Evolutionary conservation across 2,113 vertebrate species (phyloP), one percentile per base, ranked within the genome.

Genomic region (Ursus arctos): DNA sequence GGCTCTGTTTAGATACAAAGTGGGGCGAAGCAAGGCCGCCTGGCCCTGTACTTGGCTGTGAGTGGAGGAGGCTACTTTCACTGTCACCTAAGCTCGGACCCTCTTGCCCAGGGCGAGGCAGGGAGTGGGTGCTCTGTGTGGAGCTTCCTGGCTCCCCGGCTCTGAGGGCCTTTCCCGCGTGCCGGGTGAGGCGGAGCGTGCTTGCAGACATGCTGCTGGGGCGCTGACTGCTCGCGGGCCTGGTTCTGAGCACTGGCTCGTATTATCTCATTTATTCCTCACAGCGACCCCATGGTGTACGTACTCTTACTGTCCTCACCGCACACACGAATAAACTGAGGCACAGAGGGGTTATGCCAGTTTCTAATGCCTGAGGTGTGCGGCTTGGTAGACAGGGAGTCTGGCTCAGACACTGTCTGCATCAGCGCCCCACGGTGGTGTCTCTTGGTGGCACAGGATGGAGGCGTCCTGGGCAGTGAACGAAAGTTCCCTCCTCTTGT

Each of bases 131-230:
- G 31, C 40, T 19, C 24, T 7, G 21, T 61, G 21, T 16, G n/a
- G 43, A 0, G 12, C 28, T 26, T 49, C 40, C 1, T 10, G 0
- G 33, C 21, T 16, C 40, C 2, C 28, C 0, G 43, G 43, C 7
- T 47, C 2, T 10, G 28, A 19, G 11, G n/a, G 31, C 47, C 53
- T 71, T n/a, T 33, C 82, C 71, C 14, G 19, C 1, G 0, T 36
- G 47, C 40, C 19, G 15, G 51, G 74, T 11, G 47, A 31, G n/a
- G 57, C 43, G 24, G 21, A 10, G 47, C 33, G 1, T 31, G 6
- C 76, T 72, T 13, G 11, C 2, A 36, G 14, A 2, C 0, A 0
- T 0, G 1, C n/a, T 11, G 26, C 11, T 7, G 26, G 63, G 15
- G 15, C 1, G 0, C 40, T 2, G 13, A 10, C 47, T 0, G 47